Evolutionary conservation across 2,888 invertebrate genomes (phyloP), one percentile per base, ranked within the genome.

Genomic region (Psylliodes chrysocephalus): DNA sequence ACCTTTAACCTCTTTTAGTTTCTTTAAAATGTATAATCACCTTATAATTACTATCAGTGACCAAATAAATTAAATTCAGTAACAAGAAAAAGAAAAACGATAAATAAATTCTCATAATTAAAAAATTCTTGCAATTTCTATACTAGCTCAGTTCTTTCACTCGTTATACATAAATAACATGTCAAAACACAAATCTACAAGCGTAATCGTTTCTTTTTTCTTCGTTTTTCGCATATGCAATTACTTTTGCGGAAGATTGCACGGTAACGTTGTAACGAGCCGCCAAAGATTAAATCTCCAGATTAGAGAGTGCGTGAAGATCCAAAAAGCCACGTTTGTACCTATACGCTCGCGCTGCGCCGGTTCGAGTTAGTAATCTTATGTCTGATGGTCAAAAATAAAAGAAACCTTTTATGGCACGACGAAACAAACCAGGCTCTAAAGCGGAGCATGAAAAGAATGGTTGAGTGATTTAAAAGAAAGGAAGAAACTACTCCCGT

Each of bases 201-300:
- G 33, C 51, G 18, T n/a, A 38, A 53, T 38, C 22, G 17, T 28
- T 30, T 33, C 33, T n/a, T 3, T 52, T 19, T 51, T 2, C 35
- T 53, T 19, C 52, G 33, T 53, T 19, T 19, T 35, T 53, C 52
- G 35, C 52, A 53, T 53, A 18, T 53, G 52, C 28, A 53, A 53
- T 53, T 53, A 53, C 52, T 53, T 53, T 33, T 19, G 35, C 52
- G 52, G 52, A 35, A 53, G 38, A 33, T 53, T 33, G 33, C 33
- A 7, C 33, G 33, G 33, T 33, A 33, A 33, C n/a, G 2, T 4
- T n/a, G 10, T 33, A 33, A 33, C 33, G 10, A 33, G 33, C 33
- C 33, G 3, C 2, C 33, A 7, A 25, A 33, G 33, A 33, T 33
- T 33, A 33, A 33, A 33, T 33, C 33, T 33, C 33, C 33, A 1